Evolutionary conservation across 2,797 vertebrate species (phyloP).

Genomic region (Zalophus californianus): DNA sequence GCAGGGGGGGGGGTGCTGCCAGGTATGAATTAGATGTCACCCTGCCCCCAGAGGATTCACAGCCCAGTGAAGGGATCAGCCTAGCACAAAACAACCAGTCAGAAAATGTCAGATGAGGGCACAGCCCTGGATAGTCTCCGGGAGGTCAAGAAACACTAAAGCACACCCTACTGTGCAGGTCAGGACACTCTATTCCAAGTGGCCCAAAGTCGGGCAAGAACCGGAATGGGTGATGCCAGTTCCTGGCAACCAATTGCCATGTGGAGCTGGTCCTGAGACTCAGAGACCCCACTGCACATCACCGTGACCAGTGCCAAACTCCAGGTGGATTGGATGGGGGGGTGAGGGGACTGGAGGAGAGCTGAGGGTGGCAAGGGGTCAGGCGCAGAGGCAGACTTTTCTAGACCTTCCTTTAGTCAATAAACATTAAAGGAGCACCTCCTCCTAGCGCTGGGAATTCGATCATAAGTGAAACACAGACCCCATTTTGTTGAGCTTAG

Average conservation of each 20-base stretch:
- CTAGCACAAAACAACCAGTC: background rate
- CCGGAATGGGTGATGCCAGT: rapidly evolving
- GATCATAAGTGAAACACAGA: background rate
- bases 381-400: background rate
- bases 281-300: background rate
- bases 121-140: background rate
- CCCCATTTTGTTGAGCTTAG: background rate
- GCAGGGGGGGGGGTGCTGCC: too few relatives aligned
- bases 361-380: background rate
- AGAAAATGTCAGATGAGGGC: background rate
- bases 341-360: rapidly evolving
- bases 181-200: background rate
- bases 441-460: background rate
- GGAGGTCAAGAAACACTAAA: background rate
- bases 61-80: background rate
- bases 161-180: background rate
- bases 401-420: background rate
- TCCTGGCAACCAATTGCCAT: rapidly evolving
- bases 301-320: background rate
- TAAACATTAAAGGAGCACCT: background rate
- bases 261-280: background rate
- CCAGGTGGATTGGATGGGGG: background rate
- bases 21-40: too few relatives aligned
- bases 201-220: background rate
- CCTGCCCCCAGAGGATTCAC: background rate